Base-by-base conservation (phyloP, 2,113 vertebrate species). In the Hemibates koningsi region DNA sequence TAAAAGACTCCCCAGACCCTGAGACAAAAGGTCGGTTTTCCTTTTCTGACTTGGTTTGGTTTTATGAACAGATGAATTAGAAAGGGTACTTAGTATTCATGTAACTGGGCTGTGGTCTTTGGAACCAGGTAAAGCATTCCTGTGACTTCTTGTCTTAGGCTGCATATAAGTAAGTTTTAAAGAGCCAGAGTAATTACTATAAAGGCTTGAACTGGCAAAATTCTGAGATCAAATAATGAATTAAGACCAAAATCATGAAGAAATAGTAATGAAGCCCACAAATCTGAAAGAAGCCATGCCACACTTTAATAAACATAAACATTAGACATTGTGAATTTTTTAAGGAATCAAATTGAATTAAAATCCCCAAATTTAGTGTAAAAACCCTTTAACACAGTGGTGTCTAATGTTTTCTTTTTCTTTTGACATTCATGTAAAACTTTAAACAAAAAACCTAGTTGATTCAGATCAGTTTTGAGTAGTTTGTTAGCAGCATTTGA, bases 21-120 rank as follows among this genome's bases (percentile, higher is more conserved):
- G 96, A 97, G 53, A 94, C 95, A 4, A 96, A 97, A 96, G 98
- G 98, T 99, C 94, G 57, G 93, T 71, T 81, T 68, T 54, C 34
- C 9, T 2, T 38, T 41, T 81, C 48, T 56, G 36, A 43, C 41
- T 50, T n/a, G 2, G 12, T 76, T 85, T 11, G 56, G 71, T 38
- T 34, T 48, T 17, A 24, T 17, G 9, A 76, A 11, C 7, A 76
- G 36, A 53, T 71, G 19, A 13, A 82, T 36, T 14, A 63, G 43
- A 82, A 10, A 84, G 43, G 5, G 7, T 36, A 56, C n/a, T 76
- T 1, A n/a, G n/a, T 82, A 9, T 6, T 7, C 9, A 29, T 12
- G 14, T 66, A 48, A 32, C 50, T 63, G 27, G 12, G 54, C 41
- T 82, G 36, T 41, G 16, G 52, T 36, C 82, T 54, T 73, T 88